Conservation (phyloP, 2,888 invertebrate species). For the Serripes groenlandicus region DNA sequence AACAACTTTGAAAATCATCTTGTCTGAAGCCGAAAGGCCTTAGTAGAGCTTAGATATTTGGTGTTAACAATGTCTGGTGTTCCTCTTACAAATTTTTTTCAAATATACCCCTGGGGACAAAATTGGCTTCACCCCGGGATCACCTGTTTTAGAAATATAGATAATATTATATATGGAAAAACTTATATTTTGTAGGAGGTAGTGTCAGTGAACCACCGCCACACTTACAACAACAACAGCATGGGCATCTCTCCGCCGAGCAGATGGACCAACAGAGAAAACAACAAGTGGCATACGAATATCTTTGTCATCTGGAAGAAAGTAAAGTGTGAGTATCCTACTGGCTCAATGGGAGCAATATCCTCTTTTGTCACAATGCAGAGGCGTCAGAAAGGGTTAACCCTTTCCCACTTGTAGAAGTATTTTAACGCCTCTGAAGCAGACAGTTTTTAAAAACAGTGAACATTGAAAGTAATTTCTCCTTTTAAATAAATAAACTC, state of each 20-base stretch:
- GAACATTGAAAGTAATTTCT: too few relatives aligned
- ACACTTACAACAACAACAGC: constrained; percentile 48
- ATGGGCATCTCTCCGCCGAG: constrained; percentile 88
- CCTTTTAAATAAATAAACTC: too few relatives aligned
- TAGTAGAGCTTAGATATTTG: too few relatives aligned
- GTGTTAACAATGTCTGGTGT: too few relatives aligned
- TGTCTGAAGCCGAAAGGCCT: too few relatives aligned
- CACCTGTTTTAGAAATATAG: too few relatives aligned
- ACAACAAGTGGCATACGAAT: constrained; percentile 92
- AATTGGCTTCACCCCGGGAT: too few relatives aligned
- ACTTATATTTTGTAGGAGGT: too few relatives aligned
- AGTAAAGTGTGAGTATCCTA: constrained; percentile 89
- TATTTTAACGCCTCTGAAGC: background rate
- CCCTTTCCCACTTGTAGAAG: background rate
- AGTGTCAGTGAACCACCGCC: constrained; percentile 28
- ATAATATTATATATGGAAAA: too few relatives aligned
- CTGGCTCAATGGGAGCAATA: background rate
- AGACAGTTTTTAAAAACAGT: background rate
- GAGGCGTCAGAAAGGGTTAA: background rate
- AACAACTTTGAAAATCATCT: too few relatives aligned
- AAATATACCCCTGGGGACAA: too few relatives aligned
- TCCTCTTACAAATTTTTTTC: too few relatives aligned
- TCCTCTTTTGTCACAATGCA: background rate
- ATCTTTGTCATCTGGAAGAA: constrained; percentile 93
- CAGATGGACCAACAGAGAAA: constrained; percentile 92